Percentiles rank a stretch among this genome's conserved stretches.
phyloP scores from a whole-genome alignment of 2,888 invertebrate species.

The Junonia oenone region DNA sequence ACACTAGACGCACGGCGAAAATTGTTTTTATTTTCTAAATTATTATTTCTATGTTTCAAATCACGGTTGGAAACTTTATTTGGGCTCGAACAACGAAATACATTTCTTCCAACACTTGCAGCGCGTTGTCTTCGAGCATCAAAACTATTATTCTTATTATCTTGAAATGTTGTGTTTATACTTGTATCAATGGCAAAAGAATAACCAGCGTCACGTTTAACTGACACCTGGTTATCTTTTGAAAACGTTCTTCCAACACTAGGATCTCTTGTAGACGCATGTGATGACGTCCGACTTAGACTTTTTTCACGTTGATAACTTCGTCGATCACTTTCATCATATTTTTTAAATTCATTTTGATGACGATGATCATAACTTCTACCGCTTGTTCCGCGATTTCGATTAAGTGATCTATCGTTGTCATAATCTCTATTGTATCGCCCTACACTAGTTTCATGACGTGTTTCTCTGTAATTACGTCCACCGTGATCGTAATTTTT shows the following conservation, averaged over 20 bases:
- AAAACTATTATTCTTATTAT: slow-evolving; percentile 39
- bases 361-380: slow-evolving; percentile 27
- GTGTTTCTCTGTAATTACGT: slow-evolving; percentile 36
- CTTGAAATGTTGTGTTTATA: slow-evolving; percentile 58
- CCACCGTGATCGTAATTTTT: slow-evolving; percentile 35
- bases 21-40: slow-evolving; percentile 21
- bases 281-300: slow-evolving; percentile 26
- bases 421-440: slow-evolving; percentile 35
- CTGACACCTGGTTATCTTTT: slow-evolving; percentile 40
- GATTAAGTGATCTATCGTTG: slow-evolving; percentile 30
- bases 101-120: slow-evolving; percentile 57
- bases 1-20: slow-evolving; percentile 59
- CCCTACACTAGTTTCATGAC: slow-evolving; percentile 35
- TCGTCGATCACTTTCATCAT: slow-evolving; percentile 34
- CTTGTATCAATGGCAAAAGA: slow-evolving; percentile 65
- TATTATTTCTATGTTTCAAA: slow-evolving; percentile 10
- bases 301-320: slow-evolving; percentile 42
- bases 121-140: slow-evolving; percentile 55
- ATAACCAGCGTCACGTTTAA: slow-evolving; percentile 42
- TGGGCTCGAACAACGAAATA: slow-evolving; percentile 27
- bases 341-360: slow-evolving; percentile 31
- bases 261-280: background rate
- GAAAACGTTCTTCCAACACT: slow-evolving; percentile 1
- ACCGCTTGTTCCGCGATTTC: slow-evolving; percentile 26
- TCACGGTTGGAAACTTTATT: slow-evolving; percentile 14